Percentiles rank a stretch among this genome's conserved stretches.
Conservation (phyloP, 1,140 invertebrate species). For the Neoseiulus cucumeris region DNA sequence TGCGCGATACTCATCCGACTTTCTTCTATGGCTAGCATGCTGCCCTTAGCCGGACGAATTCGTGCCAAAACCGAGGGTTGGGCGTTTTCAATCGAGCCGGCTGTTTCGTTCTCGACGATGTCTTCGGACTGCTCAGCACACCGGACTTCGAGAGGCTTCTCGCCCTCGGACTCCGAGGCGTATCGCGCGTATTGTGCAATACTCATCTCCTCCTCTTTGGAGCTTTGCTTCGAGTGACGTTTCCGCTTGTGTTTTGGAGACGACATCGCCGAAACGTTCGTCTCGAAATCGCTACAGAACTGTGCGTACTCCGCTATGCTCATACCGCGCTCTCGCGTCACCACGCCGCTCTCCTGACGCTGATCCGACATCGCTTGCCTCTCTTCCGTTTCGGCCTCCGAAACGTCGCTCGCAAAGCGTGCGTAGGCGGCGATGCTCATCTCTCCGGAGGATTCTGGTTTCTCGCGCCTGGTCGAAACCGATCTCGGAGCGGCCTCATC, state of each 20-base stretch:
- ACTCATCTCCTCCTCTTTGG: neutral
- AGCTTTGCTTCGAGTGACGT: neutral
- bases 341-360: neutral
- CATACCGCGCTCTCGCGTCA: neutral
- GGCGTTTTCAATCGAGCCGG: neutral
- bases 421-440: neutral
- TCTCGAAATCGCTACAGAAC: neutral
- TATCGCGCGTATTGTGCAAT: neutral
- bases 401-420: neutral
- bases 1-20: slow-evolving; percentile 4
- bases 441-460: no score
- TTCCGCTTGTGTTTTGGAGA: neutral
- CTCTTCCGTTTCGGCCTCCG: neutral
- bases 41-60: neutral
- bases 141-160: neutral
- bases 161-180: neutral
- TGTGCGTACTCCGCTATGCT: neutral
- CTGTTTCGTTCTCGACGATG: neutral
- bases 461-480: no score
- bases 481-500: no score
- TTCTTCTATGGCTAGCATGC: neutral
- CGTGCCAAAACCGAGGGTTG: neutral
- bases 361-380: neutral
- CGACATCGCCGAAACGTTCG: neutral
- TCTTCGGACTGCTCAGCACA: neutral